phyloP scores from a whole-genome alignment of 1,140 invertebrate genomes.

The Atopsyche davidsoni region DNA sequence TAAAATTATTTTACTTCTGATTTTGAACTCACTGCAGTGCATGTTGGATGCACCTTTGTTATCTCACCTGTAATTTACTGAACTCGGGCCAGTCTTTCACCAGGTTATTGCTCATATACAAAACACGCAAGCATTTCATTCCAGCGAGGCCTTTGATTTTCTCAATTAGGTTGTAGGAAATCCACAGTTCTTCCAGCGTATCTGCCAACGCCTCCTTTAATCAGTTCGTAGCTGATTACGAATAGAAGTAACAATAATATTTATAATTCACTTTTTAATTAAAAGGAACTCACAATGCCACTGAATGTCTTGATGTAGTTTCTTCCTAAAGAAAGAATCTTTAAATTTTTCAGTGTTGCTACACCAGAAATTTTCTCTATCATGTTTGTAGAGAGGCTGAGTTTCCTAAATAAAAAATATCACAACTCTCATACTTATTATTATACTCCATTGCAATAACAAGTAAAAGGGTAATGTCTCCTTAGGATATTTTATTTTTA shows the following conservation, averaged over 20 bases:
- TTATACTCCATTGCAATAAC: too few relatives aligned
- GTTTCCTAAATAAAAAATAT: slow-evolving; percentile 52
- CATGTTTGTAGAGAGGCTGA: slow-evolving; percentile 86
- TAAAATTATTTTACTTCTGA: too few relatives aligned
- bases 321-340: slow-evolving; percentile 76
- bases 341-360: slow-evolving; percentile 73
- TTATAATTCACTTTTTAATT: not conserved
- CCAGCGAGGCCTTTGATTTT: slow-evolving; percentile 83
- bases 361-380: slow-evolving; percentile 83
- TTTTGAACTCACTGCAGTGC: too few relatives aligned
- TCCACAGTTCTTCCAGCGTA: slow-evolving; percentile 86
- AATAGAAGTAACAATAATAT: not conserved
- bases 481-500: too few relatives aligned
- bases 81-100: slow-evolving; percentile 88
- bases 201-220: slow-evolving; percentile 73
- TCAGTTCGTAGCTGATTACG: not conserved
- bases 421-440: too few relatives aligned
- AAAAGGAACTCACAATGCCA: slow-evolving; percentile 57
- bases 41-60: too few relatives aligned
- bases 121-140: slow-evolving; percentile 73
- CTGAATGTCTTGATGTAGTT: slow-evolving; percentile 88
- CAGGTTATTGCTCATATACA: slow-evolving; percentile 85
- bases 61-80: slow-evolving; percentile 59
- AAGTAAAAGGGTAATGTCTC: too few relatives aligned
- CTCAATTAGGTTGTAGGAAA: slow-evolving; percentile 91